Evolutionary conservation across 2,888 invertebrate species (phyloP), one percentile per base, ranked within the genome.

Genomic region (Platycnemis pennipes): DNA sequence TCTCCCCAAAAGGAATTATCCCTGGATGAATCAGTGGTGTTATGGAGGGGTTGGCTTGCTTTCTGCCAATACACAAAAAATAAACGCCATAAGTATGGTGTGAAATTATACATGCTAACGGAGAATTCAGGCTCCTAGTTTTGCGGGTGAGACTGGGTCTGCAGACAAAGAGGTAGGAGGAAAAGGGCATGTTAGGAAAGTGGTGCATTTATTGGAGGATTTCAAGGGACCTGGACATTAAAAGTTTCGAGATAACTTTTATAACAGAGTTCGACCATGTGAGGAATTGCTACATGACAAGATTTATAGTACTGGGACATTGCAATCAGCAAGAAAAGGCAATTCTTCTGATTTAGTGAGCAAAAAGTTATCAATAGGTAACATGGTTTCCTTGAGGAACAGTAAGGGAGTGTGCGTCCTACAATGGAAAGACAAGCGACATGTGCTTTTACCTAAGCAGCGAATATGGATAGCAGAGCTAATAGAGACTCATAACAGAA

Each of bases 11-110:
- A 42, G 19, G 86, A 86, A 86, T 86, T 86, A 77, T 77, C n/a
- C n/a, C 31, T 77, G 86, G 86, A 86, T 86, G 86, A 86, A 42
- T 86, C n/a, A 3, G 37, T 86, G 86, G 37, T 42, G 19, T 86
- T 86, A 42, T 86, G 86, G 86, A 86, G 86, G 86, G 86, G 86
- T 8, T 22, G 86, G 19, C 42, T 86, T 42, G 86, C 42, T 1
- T 86, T 86, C 22, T 22, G 86, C 19, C 86, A 86, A 22, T 86
- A 86, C 19, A 86, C 37, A n/a, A 86, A 86, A 22, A 4, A 42
- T 7, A 86, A 37, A 42, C 86, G n/a, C n/a, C n/a, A 86, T 37
- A 86, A 86, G 42, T 86, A 86, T 37, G 37, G 42, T 46, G 5
- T 46, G 46, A 46, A 46, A 46, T 46, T 46, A 13, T 46, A 46